These are phyloP conservation scores for Schizothorax lantsangensis DNA, from an alignment of 2,797 vertebrate species.

Conservation along the genomic window DNA sequence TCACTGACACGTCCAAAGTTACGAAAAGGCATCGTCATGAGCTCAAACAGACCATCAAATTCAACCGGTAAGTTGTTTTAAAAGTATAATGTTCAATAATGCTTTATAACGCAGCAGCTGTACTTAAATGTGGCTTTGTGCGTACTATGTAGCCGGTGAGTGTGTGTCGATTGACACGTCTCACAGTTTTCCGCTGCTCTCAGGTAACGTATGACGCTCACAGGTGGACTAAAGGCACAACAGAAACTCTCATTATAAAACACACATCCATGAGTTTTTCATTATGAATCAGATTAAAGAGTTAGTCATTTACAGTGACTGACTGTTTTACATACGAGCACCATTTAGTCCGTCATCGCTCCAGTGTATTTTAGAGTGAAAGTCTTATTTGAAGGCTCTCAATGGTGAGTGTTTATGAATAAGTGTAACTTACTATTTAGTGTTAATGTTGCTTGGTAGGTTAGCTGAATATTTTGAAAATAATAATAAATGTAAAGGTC, in stretches of 20 bases:
- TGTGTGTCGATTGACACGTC: constrained; percentile 31
- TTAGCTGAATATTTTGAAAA: neutral
- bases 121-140: neutral
- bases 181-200: constrained; percentile 9
- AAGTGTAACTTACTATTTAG: neutral
- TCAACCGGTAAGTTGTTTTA: constrained; percentile 64
- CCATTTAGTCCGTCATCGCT: neutral
- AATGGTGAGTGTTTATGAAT: neutral
- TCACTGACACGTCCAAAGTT: constrained; percentile 25
- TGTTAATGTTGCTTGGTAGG: neutral
- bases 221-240: constrained; percentile 9
- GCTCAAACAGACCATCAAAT: constrained; percentile 39
- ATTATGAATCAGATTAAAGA: neutral
- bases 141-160: neutral
- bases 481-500: neutral
- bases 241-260: neutral
- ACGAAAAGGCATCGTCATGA: constrained; percentile 61
- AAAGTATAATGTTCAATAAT: neutral
- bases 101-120: neutral
- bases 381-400: neutral
- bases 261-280: neutral
- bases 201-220: constrained; percentile 1
- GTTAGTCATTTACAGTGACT: neutral
- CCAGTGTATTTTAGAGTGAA: neutral
- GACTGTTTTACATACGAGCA: neutral